Base-by-base conservation (phyloP, 2,113 vertebrate species). In the Setophaga coronata region DNA sequence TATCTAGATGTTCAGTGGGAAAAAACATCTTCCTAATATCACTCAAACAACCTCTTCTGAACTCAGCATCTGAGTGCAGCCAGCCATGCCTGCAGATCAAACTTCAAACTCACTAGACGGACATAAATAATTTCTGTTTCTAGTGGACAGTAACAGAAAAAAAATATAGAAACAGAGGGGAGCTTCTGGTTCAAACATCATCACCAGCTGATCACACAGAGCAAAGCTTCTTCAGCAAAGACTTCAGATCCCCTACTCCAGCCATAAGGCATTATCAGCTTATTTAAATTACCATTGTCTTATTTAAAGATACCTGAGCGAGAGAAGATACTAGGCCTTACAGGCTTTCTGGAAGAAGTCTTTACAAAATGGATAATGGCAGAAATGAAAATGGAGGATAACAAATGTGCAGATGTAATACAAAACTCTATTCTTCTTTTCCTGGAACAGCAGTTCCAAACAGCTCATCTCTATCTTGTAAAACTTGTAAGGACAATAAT, bases 391-490 rank as follows among this genome's bases (percentile, higher is more conserved):
- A 94, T 6, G 26, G 34, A 74, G 89, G 38, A 58, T 24, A 69
- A 51, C n/a, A 74, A 94, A 93, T 23, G 29, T 91, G 77, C 43
- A 91, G 53, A 71, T 28, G 23, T 3, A 78, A 84, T 11, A n/a
- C 28, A 38, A 72, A 78, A 74, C 15, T 72, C 56, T 66, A 89
- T 33, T 82, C 65, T 74, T 77, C 45, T 67, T 81, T 88, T 89
- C 77, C 73, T 64, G 87, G 78, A 84, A 89, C 21, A 69, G 26
- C 19, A 64, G 58, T 90, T 95, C 80, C 54, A 80, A 90, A 83
- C 34, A 92, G 72, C 48, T 83, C 93, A 64, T 85, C 67, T 50
- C 74, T 96, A 48, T 94, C 87, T 93, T 60, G 71, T 33, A 83
- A 48, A 85, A 88, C 33, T 92, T 82, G 19, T 45, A 84, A 65